Evolutionary conservation across 2,113 vertebrate species (phyloP), one percentile per base, ranked within the genome.

Genomic region (Albula glossodonta): DNA sequence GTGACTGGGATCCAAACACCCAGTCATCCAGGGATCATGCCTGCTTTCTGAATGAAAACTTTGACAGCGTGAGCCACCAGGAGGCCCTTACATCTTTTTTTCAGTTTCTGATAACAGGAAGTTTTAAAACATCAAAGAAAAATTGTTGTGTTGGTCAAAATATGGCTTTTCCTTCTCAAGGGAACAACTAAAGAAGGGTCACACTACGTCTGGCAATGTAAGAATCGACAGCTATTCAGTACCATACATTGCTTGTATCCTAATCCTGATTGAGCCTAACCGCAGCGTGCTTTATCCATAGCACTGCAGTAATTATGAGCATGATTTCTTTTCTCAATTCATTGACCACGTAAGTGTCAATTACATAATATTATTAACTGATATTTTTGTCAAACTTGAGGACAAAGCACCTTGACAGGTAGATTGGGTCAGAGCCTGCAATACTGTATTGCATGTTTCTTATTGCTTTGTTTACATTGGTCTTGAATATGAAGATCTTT

Each of bases 401-500:
- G 60, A 74, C 17, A 74, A 74, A 74, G n/a, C 8, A 10, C 1
- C 31, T 25, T 74, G 5, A 31, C n/a, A 2, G 25, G 22, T 22
- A 74, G 70, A n/a, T 74, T 74, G 70, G 70, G 31, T 74, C 25
- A 22, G 22, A 74, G 8, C 70, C 70, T 13, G 22, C 31, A 31
- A n/a, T 8, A 74, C 25, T n/a, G 66, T 31, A n/a, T 5, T 31
- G 66, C 22, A n/a, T 74, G 19, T 5, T 63, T 63, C 17, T 63
- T 74, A 10, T 25, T 31, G 5, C 9, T n/a, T 74, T 74, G n/a
- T 74, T 74, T 31, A 74, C 70, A 31, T 74, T 74, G 70, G n/a
- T 74, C n/a, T 74, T 74, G n/a, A 74, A n/a, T 74, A 31, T 74
- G 70, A 74, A 88, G 86, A 89, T 86, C 89, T 87, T 77, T 50